Evolutionary conservation across 2,113 vertebrate species (phyloP).

Genomic region (Hemicordylus capensis): DNA sequence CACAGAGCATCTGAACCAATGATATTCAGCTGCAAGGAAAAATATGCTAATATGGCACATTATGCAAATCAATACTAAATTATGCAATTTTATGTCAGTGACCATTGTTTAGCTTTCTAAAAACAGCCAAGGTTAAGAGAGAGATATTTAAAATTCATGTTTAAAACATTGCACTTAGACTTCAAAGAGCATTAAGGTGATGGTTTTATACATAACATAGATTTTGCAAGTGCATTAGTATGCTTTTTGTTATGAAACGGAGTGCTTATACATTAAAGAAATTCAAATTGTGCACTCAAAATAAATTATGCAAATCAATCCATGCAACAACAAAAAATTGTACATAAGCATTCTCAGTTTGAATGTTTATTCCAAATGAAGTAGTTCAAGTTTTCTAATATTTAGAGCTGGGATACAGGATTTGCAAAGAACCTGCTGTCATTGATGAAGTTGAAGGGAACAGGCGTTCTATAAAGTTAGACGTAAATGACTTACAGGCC

Average conservation of each 20-base stretch:
- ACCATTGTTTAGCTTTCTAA: not conserved
- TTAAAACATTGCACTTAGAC: not conserved
- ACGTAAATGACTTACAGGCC: not conserved
- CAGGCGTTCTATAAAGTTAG: not conserved
- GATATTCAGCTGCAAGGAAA: not conserved
- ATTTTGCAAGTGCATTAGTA: not conserved
- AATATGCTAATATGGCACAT: not conserved
- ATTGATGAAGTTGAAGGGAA: not conserved
- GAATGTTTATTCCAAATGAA: not conserved
- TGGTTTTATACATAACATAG: not conserved
- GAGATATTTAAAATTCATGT: not conserved
- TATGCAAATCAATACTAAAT: constrained; percentile 11
- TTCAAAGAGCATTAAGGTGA: not conserved
- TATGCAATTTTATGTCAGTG: constrained; percentile 15
- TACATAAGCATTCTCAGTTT: not conserved
- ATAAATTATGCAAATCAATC: not conserved
- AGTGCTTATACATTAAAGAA: not conserved
- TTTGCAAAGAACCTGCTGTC: too few relatives aligned
- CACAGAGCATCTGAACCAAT: not conserved
- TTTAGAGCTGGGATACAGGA: too few relatives aligned
- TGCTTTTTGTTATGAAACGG: not conserved
- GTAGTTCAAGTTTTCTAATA: not conserved
- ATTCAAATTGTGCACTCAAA: not conserved
- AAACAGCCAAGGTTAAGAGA: not conserved
- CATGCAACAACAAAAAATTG: not conserved